phyloP scores from a whole-genome alignment of 2,113 vertebrate species.

The Hirundichthys speculiger region DNA sequence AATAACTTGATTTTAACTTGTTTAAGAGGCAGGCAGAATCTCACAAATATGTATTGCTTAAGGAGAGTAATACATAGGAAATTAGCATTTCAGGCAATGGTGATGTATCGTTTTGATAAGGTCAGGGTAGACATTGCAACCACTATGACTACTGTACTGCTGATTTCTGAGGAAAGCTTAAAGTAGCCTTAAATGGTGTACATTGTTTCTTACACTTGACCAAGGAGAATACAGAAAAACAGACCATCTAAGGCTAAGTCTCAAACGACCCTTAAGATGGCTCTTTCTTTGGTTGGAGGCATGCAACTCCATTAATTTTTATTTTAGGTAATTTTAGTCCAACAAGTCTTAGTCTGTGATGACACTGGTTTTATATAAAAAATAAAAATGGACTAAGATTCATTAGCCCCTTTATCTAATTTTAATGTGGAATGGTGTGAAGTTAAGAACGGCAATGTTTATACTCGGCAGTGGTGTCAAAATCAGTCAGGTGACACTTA shows the following conservation, averaged over 20 bases:
- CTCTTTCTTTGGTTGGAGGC: constrained; percentile 6
- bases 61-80: background rate
- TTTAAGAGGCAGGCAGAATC: constrained; percentile 15
- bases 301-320: background rate
- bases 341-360: background rate
- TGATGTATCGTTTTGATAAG: background rate
- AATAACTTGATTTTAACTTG: background rate
- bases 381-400: constrained; percentile 8
- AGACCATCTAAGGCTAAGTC: background rate
- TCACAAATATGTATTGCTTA: constrained; percentile 14
- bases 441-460: constrained; percentile 59
- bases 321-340: constrained; percentile 3
- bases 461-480: constrained; percentile 48
- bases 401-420: constrained; percentile 22
- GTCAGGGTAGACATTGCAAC: background rate
- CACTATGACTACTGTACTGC: background rate
- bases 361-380: background rate
- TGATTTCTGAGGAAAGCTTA: background rate
- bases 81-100: background rate
- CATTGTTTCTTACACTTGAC: background rate
- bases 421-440: constrained; percentile 74
- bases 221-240: constrained; percentile 2
- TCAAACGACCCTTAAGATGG: background rate
- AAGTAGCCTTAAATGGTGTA: too few species aligned
- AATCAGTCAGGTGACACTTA: constrained; percentile 36